Evolutionary conservation across 2,113 vertebrate genomes (phyloP).

Genomic region (Takifugu flavidus): DNA sequence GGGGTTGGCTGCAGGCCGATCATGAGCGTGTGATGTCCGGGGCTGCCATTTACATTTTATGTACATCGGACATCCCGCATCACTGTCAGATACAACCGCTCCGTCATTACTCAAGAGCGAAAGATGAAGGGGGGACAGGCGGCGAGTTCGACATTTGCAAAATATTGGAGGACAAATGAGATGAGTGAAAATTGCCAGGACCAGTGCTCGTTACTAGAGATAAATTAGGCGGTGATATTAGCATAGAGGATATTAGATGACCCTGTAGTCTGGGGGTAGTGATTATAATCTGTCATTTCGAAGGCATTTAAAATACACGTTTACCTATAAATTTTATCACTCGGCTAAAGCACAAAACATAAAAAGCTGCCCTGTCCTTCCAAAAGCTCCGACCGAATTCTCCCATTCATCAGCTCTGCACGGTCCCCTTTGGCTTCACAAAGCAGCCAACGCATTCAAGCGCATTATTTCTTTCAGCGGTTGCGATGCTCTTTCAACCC

Average conservation of each 20-base stretch:
- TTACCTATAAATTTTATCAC: neutral
- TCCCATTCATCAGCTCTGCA: too few relatives aligned
- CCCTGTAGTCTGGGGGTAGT: neutral
- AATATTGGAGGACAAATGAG: slow-evolving; percentile 19
- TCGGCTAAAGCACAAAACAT: neutral
- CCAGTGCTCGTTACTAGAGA: slow-evolving; percentile 2
- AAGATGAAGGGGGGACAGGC: slow-evolving; percentile 14
- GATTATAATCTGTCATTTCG: neutral
- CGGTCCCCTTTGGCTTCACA: too few relatives aligned
- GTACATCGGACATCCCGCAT: slow-evolving; percentile 20
- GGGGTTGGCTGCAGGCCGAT: slow-evolving; percentile 11
- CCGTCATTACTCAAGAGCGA: slow-evolving; percentile 14
- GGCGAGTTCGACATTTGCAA: slow-evolving; percentile 11
- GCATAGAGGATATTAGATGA: slow-evolving; percentile 17
- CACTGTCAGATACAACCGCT: slow-evolving; percentile 2
- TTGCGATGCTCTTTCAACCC: too few relatives aligned
- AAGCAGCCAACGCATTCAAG: too few relatives aligned
- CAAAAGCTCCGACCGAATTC: too few relatives aligned
- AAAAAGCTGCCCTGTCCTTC: too few relatives aligned
- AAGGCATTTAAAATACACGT: neutral
- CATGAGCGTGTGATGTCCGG: slow-evolving; percentile 3
- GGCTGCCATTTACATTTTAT: slow-evolving; percentile 42
- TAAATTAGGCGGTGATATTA: slow-evolving; percentile 14
- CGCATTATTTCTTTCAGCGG: too few relatives aligned
- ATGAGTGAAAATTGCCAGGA: slow-evolving; percentile 11